Conservation (phyloP, 1,140 invertebrate genomes). For the Wasmannia auropunctata region DNA sequence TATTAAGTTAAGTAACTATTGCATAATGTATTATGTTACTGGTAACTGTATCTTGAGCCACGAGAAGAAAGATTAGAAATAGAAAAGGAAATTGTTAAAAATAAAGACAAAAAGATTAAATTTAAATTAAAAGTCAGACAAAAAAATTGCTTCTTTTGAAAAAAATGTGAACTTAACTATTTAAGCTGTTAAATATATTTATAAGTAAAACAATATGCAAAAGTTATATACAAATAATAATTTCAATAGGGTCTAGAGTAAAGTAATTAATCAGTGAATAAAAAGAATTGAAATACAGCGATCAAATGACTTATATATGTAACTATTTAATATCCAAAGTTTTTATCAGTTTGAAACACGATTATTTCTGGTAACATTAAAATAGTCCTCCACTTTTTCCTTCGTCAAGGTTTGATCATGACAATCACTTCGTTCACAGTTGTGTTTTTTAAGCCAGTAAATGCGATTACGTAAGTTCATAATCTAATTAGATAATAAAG, state of each 20-base stretch:
- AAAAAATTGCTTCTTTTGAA: background rate
- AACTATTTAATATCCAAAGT: background rate
- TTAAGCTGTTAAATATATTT: background rate
- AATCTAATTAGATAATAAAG: background rate
- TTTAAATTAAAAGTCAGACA: too few relatives aligned
- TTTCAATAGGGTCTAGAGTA: background rate
- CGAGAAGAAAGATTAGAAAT: background rate
- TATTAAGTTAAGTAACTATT: slow-evolving; percentile 13
- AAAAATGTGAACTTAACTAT: too few relatives aligned
- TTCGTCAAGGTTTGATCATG: background rate
- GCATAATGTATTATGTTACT: background rate
- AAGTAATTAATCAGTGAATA: background rate
- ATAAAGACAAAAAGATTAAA: too few relatives aligned
- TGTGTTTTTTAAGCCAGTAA: background rate
- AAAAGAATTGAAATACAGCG: background rate
- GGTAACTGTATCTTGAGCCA: background rate
- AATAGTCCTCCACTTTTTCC: background rate
- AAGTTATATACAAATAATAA: background rate
- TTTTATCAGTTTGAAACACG: background rate
- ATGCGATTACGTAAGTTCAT: background rate
- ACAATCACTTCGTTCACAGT: slow-evolving; percentile 3
- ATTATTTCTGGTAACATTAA: background rate
- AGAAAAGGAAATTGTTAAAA: background rate
- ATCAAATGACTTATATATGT: background rate
- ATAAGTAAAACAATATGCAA: background rate